These are phyloP conservation scores for Neosalanx taihuensis DNA, from an alignment of 2,797 vertebrate genomes.

Conservation along the genomic window DNA sequence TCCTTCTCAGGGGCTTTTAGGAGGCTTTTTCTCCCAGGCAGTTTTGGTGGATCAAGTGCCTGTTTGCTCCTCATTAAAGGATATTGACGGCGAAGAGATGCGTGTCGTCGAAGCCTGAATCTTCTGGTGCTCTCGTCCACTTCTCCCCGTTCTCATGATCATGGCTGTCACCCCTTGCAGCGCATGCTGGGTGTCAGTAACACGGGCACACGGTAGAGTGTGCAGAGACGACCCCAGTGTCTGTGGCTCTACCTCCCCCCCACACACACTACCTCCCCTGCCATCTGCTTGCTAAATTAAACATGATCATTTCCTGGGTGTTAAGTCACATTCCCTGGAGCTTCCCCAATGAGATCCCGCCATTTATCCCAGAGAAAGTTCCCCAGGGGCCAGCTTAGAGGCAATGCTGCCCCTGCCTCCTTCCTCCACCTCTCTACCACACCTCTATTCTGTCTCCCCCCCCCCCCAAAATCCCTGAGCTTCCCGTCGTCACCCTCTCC, in stretches of 20 bases:
- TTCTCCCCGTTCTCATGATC: conserved; percentile 51
- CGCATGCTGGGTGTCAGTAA: conserved; percentile 29
- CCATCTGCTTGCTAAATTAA: conserved; percentile 83
- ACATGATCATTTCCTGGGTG: conserved; percentile 79
- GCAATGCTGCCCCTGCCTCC: conserved; percentile 52
- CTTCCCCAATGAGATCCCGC: conserved; percentile 63
- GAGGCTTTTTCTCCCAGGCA: conserved; percentile 25
- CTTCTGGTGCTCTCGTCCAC: conserved; percentile 3
- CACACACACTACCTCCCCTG: conserved; percentile 41
- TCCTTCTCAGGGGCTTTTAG: background rate
- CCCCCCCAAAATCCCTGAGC: conserved; percentile 23
- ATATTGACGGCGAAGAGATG: conserved; percentile 16
- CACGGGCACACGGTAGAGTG: conserved; percentile 60
- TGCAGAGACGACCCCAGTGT: conserved; percentile 62
- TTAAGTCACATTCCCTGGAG: conserved; percentile 72
- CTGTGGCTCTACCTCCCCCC: conserved; percentile 41
- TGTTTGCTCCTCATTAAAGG: conserved; percentile 27
- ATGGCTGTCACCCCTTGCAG: conserved; percentile 29
- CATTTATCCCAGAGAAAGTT: conserved; percentile 71
- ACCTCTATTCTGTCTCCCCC: conserved; percentile 5
- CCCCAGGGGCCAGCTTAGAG: conserved; percentile 65
- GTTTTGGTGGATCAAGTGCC: conserved; percentile 26
- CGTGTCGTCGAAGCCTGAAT: conserved; percentile 31
- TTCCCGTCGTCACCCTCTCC: background rate
- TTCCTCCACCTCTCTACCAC: background rate